Evolutionary conservation across 2,797 vertebrate genomes (phyloP), one percentile per base, ranked within the genome.

Genomic region (Enteromius treurensis): DNA sequence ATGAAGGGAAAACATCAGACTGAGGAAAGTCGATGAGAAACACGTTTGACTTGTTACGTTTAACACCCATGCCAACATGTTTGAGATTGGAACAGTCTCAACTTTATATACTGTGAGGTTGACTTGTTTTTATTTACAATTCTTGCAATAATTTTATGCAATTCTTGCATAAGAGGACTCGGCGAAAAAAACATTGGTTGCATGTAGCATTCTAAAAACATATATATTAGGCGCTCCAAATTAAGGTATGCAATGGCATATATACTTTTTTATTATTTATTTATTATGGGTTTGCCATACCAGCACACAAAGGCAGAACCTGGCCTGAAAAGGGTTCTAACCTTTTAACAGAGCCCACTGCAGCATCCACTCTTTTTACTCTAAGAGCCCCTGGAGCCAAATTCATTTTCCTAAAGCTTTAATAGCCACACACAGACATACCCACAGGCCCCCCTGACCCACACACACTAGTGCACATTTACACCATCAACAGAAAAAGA

Each of bases 241-340:
- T 9, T 21, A 21, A 53, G 21, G 51, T 53, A 21, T 53, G 11
- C 29, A 62, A 62, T 29, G 14, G 58, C 23, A 29, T 15, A 62
- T 26, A 29, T 62, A 29, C 1, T 13, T 62, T 23, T 14, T 26
- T 2, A 62, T 62, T 45, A 17, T 71, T 15, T 68, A 10, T 42
- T 26, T 47, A 42, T 6, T 51, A 10, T 19, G 42, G 37, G 17
- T 62, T 71, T 62, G 29, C 76, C 70, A 84, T 80, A 78, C 49
- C 62, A 65, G 80, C 32, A 37, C 11, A 10, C 88, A 87, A 65
- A 92, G 91, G 92, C 93, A 93, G 91, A 92, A 93, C 92, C 93
- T 88, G 88, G 67, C 87, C 87, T 89, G 87, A 87, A 87, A 73
- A 89, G 89, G 85, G 82, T 82, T 89, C 89, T 89, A 92, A 91